Conservation (phyloP, 53 echinoderm and acorn worm genomes). For the Apostichopus leukothele region DNA sequence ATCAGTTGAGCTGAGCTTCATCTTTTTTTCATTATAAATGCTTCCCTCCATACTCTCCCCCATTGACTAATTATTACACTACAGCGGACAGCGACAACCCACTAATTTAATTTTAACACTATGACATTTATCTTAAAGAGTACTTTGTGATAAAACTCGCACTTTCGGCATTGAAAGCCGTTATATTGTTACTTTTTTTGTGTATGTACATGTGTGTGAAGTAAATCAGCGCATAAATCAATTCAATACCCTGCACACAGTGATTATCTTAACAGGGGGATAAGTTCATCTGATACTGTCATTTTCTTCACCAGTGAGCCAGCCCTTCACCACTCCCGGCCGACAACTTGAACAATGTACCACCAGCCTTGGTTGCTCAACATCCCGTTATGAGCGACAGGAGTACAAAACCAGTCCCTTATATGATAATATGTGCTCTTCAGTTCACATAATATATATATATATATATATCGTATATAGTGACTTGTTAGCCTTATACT, state of each 20-base stretch:
- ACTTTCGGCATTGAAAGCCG: constrained; percentile 23
- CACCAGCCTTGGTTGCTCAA: neutral
- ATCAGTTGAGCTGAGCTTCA: constrained; percentile 16
- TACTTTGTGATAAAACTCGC: constrained; percentile 29
- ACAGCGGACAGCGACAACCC: neutral
- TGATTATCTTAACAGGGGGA: too few species aligned
- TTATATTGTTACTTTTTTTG: neutral
- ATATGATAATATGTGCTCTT: too few species aligned
- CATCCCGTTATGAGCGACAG: neutral
- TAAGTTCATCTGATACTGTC: neutral
- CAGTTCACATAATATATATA: too few species aligned
- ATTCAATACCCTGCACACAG: neutral
- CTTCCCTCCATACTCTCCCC: neutral
- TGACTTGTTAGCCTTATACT: neutral
- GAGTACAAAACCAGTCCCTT: too few species aligned
- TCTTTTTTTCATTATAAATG: neutral
- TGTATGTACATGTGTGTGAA: neutral
- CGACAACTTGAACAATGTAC: constrained; percentile 3
- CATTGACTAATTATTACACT: constrained; percentile 2
- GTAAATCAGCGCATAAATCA: neutral
- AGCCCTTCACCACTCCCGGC: neutral
- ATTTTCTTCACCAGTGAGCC: neutral
- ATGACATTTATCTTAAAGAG: neutral
- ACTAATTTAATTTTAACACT: constrained; percentile 33
- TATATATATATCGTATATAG: too few species aligned